These are phyloP conservation scores for Sisor rabdophorus DNA, from an alignment of 2,113 vertebrate genomes.

Conservation along the genomic window DNA sequence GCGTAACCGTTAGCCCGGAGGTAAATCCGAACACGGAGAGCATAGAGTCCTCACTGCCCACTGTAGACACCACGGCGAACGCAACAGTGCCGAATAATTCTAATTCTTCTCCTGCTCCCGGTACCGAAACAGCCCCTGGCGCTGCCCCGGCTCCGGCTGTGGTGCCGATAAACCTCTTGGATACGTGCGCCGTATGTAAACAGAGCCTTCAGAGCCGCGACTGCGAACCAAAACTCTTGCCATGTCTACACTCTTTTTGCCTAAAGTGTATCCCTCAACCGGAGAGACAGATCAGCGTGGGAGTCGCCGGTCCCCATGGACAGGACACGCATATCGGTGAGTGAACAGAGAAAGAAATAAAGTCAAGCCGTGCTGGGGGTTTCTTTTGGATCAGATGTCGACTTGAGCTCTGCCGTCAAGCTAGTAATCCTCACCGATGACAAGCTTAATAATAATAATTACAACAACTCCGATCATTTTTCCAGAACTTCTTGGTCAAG, in stretches of 20 bases:
- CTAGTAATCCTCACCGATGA: not conserved
- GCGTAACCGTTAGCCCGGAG: conserved; percentile 59
- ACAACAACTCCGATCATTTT: not conserved
- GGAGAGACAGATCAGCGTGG: conserved; percentile 88
- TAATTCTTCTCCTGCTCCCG: conserved; percentile 54
- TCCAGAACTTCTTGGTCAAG: not conserved
- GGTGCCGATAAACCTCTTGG: conserved; percentile 78
- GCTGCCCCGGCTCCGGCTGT: conserved; percentile 68
- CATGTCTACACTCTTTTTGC: conserved; percentile 95
- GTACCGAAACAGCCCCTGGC: conserved; percentile 66
- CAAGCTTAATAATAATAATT: too few relatives aligned
- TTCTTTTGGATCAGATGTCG: not conserved
- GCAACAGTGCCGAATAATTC: not conserved
- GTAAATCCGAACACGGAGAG: conserved; percentile 51
- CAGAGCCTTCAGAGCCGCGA: conserved; percentile 90
- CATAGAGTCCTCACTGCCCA: conserved; percentile 37
- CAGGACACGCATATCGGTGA: conserved; percentile 93
- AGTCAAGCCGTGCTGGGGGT: not conserved
- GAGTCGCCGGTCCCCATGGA: conserved; percentile 84
- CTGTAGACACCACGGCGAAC: conserved; percentile 42
- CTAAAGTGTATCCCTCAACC: conserved; percentile 90
- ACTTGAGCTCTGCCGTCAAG: not conserved
- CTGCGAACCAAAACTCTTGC: conserved; percentile 92
- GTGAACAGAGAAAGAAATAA: conserved; percentile 36
- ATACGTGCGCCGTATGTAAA: conserved; percentile 94